Conservation (phyloP, 1,140 invertebrate genomes). For the Macrobrachium rosenbergii region DNA sequence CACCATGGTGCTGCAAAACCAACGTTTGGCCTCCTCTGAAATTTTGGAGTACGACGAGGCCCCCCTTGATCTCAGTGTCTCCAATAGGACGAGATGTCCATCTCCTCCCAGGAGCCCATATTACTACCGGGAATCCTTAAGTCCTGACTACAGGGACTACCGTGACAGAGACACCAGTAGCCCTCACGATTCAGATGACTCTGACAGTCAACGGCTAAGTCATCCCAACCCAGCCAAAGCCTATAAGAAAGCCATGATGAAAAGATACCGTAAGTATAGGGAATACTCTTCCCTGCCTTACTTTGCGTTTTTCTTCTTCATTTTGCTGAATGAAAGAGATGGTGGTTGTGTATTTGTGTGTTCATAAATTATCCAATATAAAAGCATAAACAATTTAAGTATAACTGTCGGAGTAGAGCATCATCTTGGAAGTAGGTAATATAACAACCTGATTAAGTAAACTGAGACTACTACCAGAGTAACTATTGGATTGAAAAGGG, state of each 20-base stretch:
- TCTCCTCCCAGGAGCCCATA: conserved; percentile 69
- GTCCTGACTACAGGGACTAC: conserved; percentile 52
- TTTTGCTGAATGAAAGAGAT: not conserved
- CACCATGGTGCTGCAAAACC: conserved; percentile 60
- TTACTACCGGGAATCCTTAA: conserved; percentile 52
- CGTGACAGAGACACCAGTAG: conserved; percentile 61
- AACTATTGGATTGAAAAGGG: too few relatives aligned
- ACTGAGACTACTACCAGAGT: too few relatives aligned
- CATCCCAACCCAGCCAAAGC: conserved; percentile 77
- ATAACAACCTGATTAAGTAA: too few relatives aligned
- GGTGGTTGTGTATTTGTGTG: not conserved
- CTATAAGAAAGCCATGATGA: conserved; percentile 90
- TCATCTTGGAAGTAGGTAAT: too few relatives aligned
- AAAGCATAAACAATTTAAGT: too few relatives aligned
- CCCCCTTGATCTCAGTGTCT: conserved; percentile 73
- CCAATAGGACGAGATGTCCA: conserved; percentile 76
- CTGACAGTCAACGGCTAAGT: conserved; percentile 73
- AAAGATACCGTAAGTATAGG: conserved; percentile 86
- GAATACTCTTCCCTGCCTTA: not conserved
- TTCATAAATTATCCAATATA: not conserved
- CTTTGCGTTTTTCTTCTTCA: conserved; percentile 60
- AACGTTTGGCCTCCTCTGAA: conserved; percentile 53
- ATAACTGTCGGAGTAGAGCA: too few relatives aligned
- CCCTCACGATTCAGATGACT: conserved; percentile 80
- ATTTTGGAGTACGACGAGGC: conserved; percentile 70